Evolutionary conservation across 2,888 invertebrate genomes (phyloP).

Genomic region (Drymonia ruficornis): DNA sequence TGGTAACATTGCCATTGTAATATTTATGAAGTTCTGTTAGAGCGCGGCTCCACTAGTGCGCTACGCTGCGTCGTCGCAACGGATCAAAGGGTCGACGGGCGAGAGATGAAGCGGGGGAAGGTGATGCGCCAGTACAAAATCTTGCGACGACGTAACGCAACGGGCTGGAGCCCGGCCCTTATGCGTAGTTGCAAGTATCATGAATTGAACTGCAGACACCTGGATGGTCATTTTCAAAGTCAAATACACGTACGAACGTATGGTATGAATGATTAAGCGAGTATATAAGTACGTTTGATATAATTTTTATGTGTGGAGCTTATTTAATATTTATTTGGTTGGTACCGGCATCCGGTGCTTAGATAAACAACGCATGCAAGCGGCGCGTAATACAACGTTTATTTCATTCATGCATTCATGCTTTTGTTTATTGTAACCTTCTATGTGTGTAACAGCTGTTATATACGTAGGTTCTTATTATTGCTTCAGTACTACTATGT

Average conservation of each 20-base stretch:
- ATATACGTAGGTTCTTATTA: neutral
- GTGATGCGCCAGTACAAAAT: too few species aligned
- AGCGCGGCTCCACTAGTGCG: too few species aligned
- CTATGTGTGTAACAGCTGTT: neutral
- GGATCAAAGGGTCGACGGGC: too few species aligned
- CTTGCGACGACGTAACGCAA: too few species aligned
- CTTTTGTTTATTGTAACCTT: neutral
- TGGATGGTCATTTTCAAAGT: constrained; percentile 58
- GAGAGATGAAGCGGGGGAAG: too few species aligned
- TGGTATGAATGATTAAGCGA: constrained; percentile 52
- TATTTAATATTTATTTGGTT: constrained; percentile 45
- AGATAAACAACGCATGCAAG: constrained; percentile 29
- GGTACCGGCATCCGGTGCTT: constrained; percentile 39
- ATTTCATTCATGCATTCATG: neutral
- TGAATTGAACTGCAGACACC: too few species aligned
- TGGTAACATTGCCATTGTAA: too few species aligned
- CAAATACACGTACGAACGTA: constrained; percentile 55
- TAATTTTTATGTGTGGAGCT: constrained; percentile 20
- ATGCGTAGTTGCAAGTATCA: too few species aligned
- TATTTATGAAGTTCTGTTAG: too few species aligned
- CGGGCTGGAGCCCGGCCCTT: too few species aligned
- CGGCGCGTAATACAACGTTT: constrained; percentile 7
- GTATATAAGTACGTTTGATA: constrained; percentile 31
- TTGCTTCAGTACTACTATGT: too few species aligned
- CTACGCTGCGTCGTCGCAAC: too few species aligned